Evolutionary conservation across 2,888 invertebrate species (phyloP).

Genomic region (Plemyria rubiginata): DNA sequence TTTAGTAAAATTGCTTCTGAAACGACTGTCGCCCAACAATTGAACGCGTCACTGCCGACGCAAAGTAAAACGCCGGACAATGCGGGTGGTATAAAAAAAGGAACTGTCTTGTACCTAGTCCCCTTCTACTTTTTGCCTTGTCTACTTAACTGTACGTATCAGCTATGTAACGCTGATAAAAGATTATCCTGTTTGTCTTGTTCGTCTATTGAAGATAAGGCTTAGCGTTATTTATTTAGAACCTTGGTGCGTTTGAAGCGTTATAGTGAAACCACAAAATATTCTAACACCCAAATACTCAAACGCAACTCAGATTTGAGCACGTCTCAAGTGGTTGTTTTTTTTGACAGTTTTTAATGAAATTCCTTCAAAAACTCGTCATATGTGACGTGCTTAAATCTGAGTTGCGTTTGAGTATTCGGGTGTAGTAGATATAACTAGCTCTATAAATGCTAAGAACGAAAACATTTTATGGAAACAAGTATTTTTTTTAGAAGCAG

Average conservation of each 20-base stretch:
- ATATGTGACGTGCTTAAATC: no score
- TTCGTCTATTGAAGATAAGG: constrained; percentile 22
- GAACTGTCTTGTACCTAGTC: constrained; percentile 26
- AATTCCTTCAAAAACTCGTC: no score
- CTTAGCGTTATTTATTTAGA: constrained; percentile 11
- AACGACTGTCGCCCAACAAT: constrained; percentile 23
- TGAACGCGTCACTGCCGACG: constrained; percentile 34
- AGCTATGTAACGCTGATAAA: constrained; percentile 16
- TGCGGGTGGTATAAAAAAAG: constrained; percentile 38
- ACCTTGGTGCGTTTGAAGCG: not conserved
- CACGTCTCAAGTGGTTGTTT: no score
- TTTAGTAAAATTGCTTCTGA: constrained; percentile 19
- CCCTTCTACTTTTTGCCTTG: constrained; percentile 29
- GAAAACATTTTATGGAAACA: no score
- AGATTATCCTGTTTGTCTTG: constrained; percentile 28
- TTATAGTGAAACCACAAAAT: no score
- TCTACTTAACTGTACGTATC: constrained; percentile 13
- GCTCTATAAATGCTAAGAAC: no score
- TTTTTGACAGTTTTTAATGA: no score
- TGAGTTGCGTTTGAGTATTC: no score
- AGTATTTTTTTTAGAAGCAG: no score
- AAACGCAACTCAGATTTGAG: no score
- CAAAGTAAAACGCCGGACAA: constrained; percentile 39
- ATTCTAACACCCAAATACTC: no score
- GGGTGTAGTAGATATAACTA: no score